Evolutionary conservation across 2,113 vertebrate species (phyloP), one percentile per base, ranked within the genome.

Genomic region (Cephalopholis sonnerati): DNA sequence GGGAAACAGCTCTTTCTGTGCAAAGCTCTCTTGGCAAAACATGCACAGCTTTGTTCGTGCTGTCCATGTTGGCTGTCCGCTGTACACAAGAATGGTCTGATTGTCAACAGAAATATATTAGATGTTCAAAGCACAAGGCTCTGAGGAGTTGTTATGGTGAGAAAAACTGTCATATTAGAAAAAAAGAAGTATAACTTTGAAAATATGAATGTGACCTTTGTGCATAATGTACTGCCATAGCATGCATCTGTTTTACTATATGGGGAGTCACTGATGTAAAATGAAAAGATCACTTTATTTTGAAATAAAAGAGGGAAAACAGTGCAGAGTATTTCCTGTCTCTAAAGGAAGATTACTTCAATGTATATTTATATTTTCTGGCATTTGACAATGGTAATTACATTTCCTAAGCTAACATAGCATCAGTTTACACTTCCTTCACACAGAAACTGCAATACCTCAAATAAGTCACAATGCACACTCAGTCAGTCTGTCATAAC

Each of bases 21-120:
- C 64, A 44, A 89, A 86, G 69, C 68, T 85, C 79, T 91, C 84
- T 86, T 72, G 55, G 63, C 71, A 77, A 87, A 85, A 89, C 67
- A 81, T 88, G 65, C 67, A 81, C 63, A 81, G 80, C 83, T 89
- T 91, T 87, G 82, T 92, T 87, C 84, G 67, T 82, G 74, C 81
- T 68, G 74, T 67, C 44, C 58, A 22, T 41, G 41, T 24, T 29
- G 72, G 58, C 81, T 15, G 32, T 55, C 16, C 39, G 44, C 48
- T 69, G 76, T 1, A 24, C 41, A 48, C 32, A n/a, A 54, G 76
- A 84, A 61, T 17, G 32, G 4, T 50, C 68, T 53, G 69, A 76
- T 25, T 70, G 12, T 73, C 46, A 41, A 29, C 24, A 73, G 48
- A 48, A 68, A 71, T 41, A 16, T 50, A 69, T 77, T 3, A 48